Conservation (phyloP, 2,888 invertebrate species). For the Stenchaetothrips biformis region DNA sequence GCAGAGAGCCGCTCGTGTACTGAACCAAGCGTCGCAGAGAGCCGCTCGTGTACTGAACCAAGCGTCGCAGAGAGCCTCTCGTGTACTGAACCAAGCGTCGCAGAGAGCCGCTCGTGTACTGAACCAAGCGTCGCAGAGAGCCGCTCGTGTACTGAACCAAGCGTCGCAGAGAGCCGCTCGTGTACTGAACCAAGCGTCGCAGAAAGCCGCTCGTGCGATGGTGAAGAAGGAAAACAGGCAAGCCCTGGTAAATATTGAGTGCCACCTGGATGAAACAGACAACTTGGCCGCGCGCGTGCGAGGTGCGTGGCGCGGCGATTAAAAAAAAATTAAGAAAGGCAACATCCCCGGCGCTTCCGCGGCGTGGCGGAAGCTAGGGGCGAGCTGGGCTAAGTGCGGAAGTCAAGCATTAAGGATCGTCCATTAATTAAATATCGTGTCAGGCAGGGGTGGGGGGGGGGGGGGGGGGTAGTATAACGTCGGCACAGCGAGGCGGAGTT, state of each 20-base stretch:
- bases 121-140: no score
- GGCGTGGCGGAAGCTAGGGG: background rate
- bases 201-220: background rate
- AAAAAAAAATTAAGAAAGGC: background rate
- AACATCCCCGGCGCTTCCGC: background rate
- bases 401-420: background rate
- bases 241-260: background rate
- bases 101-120: no score
- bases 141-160: no score
- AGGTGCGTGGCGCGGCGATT: background rate
- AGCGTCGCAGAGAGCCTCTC: no score
- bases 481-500: background rate
- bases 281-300: background rate
- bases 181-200: no score
- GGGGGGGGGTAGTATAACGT: no score
- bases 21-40: no score
- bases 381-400: background rate
- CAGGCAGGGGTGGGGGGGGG: background rate
- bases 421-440: slow-evolving; percentile 20
- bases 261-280: no score
- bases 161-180: no score
- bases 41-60: no score
- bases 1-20: no score
- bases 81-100: no score
- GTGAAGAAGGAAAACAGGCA: background rate